Conservation (phyloP, 30 jellyfish, hydroid and myxozoan species). For the Cassiopea xamachana region DNA sequence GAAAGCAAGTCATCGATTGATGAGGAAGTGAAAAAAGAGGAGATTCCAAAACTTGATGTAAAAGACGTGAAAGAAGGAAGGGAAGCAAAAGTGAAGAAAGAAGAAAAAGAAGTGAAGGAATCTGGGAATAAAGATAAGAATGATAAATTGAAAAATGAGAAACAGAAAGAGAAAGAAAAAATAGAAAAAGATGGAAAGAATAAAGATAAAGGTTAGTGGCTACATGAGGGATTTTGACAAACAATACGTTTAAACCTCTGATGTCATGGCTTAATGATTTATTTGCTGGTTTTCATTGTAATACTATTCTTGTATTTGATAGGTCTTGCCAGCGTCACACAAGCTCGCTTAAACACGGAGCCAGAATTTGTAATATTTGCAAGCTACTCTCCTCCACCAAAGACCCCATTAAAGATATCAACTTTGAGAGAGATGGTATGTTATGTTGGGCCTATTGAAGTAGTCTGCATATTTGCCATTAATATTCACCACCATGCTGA, state of each 20-base stretch:
- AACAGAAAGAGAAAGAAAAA: constrained; percentile 53
- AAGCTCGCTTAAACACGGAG: constrained; percentile 68
- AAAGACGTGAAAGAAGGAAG: constrained; percentile 74
- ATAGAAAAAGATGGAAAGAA: constrained; percentile 64
- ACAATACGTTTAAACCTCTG: neutral
- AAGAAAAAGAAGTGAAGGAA: constrained; percentile 35
- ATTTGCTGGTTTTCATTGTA: neutral
- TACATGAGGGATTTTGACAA: neutral
- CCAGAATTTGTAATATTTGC: constrained; percentile 82
- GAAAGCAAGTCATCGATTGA: constrained; percentile 38
- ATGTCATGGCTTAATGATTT: neutral
- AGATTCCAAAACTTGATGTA: constrained; percentile 37
- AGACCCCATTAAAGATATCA: constrained; percentile 63
- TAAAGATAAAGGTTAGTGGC: constrained; percentile 59
- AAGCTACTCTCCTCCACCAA: constrained; percentile 75
- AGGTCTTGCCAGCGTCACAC: constrained; percentile 56
- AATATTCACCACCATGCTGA: too few relatives aligned
- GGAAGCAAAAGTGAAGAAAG: constrained; percentile 60
- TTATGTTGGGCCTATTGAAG: neutral
- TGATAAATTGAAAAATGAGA: constrained; percentile 37
- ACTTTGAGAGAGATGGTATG: constrained; percentile 80
- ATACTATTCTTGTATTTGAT: neutral
- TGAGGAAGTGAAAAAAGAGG: constrained; percentile 64
- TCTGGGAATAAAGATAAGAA: constrained; percentile 66
- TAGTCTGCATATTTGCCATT: neutral